Conservation (phyloP, 2,797 vertebrate genomes). For the Ambastaia sidthimunki region DNA sequence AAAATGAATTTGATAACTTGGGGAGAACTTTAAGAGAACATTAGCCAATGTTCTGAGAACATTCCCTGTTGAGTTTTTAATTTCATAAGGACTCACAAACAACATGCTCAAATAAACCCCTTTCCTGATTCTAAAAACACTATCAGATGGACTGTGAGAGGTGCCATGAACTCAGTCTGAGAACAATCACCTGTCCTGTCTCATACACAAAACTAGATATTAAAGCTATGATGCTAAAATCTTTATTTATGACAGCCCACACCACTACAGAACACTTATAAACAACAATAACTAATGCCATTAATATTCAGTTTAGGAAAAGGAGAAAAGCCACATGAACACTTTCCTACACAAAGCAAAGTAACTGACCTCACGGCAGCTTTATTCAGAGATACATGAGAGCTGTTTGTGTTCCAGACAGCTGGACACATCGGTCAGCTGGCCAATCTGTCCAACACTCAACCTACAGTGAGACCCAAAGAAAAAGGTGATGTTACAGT, state of each 20-base stretch:
- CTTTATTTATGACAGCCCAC: too few relatives aligned
- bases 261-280: too few relatives aligned
- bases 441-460: background rate
- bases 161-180: background rate
- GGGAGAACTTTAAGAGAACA: too few relatives aligned
- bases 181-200: slow-evolving; percentile 16
- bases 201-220: too few relatives aligned
- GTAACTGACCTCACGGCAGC: slow-evolving; percentile 44
- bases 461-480: slow-evolving; percentile 5
- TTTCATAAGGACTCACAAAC: background rate
- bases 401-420: slow-evolving; percentile 14
- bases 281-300: background rate
- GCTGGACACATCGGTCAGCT: slow-evolving; percentile 38
- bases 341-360: background rate
- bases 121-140: background rate
- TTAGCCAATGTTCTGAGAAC: too few relatives aligned
- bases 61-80: too few relatives aligned
- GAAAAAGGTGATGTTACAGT: background rate
- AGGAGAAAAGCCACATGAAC: background rate
- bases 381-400: slow-evolving; percentile 42
- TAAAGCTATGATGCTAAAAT: too few relatives aligned
- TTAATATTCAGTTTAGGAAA: background rate
- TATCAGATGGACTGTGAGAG: background rate
- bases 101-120: background rate
- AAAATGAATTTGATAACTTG: too few relatives aligned